These are phyloP conservation scores for Micrastur ruficollis DNA, from an alignment of 2,797 vertebrate genomes.

Conservation along the genomic window DNA sequence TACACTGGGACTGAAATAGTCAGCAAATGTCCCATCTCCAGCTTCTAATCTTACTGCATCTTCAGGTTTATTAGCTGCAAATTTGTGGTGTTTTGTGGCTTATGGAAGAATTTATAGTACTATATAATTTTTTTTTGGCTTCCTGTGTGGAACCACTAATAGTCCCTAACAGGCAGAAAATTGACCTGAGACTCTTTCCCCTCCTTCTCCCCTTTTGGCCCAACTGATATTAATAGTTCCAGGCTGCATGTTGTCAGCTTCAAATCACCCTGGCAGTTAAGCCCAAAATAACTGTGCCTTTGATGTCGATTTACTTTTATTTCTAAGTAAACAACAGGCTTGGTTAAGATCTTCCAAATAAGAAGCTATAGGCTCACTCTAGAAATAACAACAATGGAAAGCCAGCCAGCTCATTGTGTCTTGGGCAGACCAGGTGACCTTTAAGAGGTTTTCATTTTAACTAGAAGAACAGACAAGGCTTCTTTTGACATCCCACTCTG, in stretches of 20 bases:
- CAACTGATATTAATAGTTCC: slow-evolving; percentile 53
- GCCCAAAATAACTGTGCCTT: slow-evolving; percentile 56
- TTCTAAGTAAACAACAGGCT: slow-evolving; percentile 57
- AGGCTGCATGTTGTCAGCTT: slow-evolving; percentile 40
- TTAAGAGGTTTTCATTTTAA: not conserved
- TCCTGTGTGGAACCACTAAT: slow-evolving; percentile 73
- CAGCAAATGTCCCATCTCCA: slow-evolving; percentile 30
- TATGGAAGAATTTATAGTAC: slow-evolving; percentile 74
- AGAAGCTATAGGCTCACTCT: not conserved
- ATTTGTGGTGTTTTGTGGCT: slow-evolving; percentile 71
- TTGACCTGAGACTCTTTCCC: slow-evolving; percentile 57
- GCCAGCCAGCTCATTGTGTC: not conserved
- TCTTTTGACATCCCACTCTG: not conserved
- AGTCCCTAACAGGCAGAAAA: slow-evolving; percentile 72
- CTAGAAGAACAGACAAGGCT: not conserved
- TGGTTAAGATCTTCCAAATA: slow-evolving; percentile 38
- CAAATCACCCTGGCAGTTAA: slow-evolving; percentile 56
- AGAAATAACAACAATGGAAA: slow-evolving; percentile 26
- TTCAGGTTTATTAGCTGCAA: slow-evolving; percentile 76
- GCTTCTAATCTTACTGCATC: slow-evolving; percentile 61
- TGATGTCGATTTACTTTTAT: slow-evolving; percentile 59
- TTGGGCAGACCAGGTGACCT: not conserved
- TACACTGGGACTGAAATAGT: not conserved
- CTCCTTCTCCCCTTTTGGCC: slow-evolving; percentile 41
- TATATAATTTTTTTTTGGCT: slow-evolving; percentile 69